Conservation (phyloP, 2,113 vertebrate genomes). For the Uria lomvia region DNA sequence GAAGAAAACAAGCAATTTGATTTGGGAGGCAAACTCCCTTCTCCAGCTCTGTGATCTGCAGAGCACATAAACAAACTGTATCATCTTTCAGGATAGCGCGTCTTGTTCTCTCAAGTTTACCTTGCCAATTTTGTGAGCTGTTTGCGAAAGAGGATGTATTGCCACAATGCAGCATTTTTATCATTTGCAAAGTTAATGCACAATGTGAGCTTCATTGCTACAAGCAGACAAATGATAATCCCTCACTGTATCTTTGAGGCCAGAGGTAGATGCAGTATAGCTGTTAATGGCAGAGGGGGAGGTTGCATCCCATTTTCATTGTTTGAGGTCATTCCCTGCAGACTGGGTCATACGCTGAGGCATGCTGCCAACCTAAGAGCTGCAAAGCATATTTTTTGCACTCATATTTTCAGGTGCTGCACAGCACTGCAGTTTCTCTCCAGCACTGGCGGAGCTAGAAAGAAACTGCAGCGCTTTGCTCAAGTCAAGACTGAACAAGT, state of each 20-base stretch:
- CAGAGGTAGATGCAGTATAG: neutral
- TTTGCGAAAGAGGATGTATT: neutral
- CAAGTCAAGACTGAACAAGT: neutral
- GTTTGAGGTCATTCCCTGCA: neutral
- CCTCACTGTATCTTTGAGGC: neutral
- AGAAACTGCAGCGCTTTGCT: neutral
- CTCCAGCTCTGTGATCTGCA: neutral
- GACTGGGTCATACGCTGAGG: neutral
- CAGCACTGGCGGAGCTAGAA: neutral
- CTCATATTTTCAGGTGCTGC: neutral
- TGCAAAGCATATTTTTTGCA: neutral
- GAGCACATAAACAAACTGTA: neutral
- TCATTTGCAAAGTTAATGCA: neutral
- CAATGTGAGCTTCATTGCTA: neutral
- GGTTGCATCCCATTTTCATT: neutral
- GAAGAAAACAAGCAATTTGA: neutral
- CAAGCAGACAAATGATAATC: neutral
- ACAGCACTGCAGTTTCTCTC: constrained; percentile 17
- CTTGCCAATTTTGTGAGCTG: neutral
- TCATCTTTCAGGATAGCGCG: neutral
- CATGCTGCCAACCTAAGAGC: neutral
- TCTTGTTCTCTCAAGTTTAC: neutral
- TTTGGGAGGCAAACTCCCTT: neutral
- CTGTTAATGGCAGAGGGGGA: neutral
- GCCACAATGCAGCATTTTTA: neutral